Evolutionary conservation across 2,888 invertebrate genomes (phyloP).

Genomic region (Drosophila macrothrix): DNA sequence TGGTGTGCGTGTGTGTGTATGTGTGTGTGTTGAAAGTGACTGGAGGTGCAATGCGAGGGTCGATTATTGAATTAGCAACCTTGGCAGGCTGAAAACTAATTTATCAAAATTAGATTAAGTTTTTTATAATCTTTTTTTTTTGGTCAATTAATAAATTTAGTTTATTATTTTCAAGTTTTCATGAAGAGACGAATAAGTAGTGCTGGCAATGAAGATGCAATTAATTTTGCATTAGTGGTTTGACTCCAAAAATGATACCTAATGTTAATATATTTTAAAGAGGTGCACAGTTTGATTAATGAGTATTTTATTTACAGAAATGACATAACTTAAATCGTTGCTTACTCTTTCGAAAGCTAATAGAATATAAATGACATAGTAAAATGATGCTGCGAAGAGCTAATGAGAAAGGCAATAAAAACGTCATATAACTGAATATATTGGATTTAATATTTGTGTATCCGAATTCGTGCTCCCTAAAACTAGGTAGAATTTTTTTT

Average conservation of each 20-base stretch:
- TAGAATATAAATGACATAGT: background rate
- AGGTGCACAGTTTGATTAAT: background rate
- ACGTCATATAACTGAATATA: background rate
- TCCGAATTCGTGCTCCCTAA: background rate
- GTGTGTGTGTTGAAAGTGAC: constrained; percentile 26
- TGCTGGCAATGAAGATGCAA: background rate
- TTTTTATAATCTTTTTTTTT: background rate
- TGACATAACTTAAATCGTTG: background rate
- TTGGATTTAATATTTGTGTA: background rate
- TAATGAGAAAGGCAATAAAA: background rate
- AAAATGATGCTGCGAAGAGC: background rate
- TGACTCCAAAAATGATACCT: background rate
- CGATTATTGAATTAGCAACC: constrained; percentile 38
- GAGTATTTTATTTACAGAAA: background rate
- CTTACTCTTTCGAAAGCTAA: background rate
- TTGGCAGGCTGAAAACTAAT: constrained; percentile 22
- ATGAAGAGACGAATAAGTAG: background rate
- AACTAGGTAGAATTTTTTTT: background rate
- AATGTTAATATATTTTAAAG: background rate
- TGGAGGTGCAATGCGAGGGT: constrained; percentile 53
- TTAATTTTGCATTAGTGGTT: background rate
- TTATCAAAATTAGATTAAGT: constrained; percentile 25
- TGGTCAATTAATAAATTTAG: background rate
- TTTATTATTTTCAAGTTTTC: background rate
- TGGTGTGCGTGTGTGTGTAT: constrained; percentile 14